Base-by-base conservation (phyloP, 2,797 vertebrate species). In the Pyrocephalus nanus region DNA sequence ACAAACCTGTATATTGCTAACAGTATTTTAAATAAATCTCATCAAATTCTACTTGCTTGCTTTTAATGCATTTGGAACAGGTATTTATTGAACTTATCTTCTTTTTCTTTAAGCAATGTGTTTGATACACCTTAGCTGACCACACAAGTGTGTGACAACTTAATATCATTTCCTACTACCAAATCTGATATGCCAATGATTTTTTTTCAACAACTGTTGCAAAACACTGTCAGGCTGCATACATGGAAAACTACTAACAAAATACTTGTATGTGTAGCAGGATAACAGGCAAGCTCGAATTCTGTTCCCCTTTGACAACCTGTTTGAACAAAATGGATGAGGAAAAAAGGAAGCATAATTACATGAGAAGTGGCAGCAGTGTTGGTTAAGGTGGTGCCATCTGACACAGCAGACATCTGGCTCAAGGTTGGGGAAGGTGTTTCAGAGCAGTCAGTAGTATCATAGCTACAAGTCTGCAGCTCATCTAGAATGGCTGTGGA, bases 401-500 rank as follows among this genome's bases (percentile, higher is more conserved):
- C 98, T 93, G 97, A 97, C 96, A 96, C 94, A 48, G 97, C 96
- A 90, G 98, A 99, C 97, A 98, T 98, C 95, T 98, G 98, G 98
- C 98, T 99, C 98, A 98, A 96, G 91, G 98, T 98, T 95, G 99
- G 98, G 97, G 98, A 99, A 60, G 98, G 99, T 65, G 98, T 99
- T 97, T 98, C 98, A 83, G 98, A 98, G 86, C 89, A 76, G 73
- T 98, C 98, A 86, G 98, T 94, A 70, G 95, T 98, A 97, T 99
- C 98, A 97, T 98, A 97, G 97, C 98, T 95, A 95, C 98, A 98
- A 95, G 98, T 98, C 97, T 98, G 98, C 96, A 99, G 98, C 97
- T 99, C 98, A 91, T 98, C 98, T 97, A 99, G 97, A 95, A 98
- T 96, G 90, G 97, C 97, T 27, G 98, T 98, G 95, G 98, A 99